Base-by-base conservation (phyloP, 2,888 invertebrate genomes). In the Opisthograptis luteolata region DNA sequence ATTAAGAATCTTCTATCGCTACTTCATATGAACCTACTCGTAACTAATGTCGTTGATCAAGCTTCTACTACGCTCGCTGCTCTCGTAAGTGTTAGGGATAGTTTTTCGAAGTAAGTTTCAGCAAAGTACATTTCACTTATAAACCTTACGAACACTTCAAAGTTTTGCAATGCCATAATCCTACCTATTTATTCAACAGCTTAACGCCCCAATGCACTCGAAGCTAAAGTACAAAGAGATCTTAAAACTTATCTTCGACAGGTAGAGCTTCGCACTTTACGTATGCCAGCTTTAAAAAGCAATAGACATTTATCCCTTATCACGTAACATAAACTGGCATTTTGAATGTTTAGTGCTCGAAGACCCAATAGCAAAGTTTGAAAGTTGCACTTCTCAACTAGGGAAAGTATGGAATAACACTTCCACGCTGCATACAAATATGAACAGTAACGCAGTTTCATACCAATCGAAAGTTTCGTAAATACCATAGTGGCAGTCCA, bases 351-450 rank as follows among this genome's bases (percentile, higher is more conserved):
- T 69, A 68, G 68, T 61, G 62, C 48, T 56, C 42, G 54, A 44
- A 39, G 45, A 52, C 48, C 51, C 62, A 61, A 66, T 60, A 62
- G 62, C 62, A 60, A 78, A 79, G 66, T 81, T 78, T 67, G 68
- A 68, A 73, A 32, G 20, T 49, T 62, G 64, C 68, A 67, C 61
- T 69, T 69, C 60, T 65, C 58, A 64, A 66, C 64, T 68, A 70
- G 52, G 66, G 65, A 66, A 71, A 73, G 66, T 76, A 75, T 73
- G 72, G 74, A 73, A 70, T 73, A 76, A 62, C 43, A 40, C 32
- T 39, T 43, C 42, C 5, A 25, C 12, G n/a, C n/a, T 24, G 8
- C 10, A 24, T 27, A 20, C 7, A n/a, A 3, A 24, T 28, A n/a
- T 3, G 19, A 31, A 19, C 48, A 49, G 49, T 37, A 49, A 22